These are phyloP conservation scores for Tachina lurida DNA, from an alignment of 2,888 invertebrate species.

Conservation along the genomic window DNA sequence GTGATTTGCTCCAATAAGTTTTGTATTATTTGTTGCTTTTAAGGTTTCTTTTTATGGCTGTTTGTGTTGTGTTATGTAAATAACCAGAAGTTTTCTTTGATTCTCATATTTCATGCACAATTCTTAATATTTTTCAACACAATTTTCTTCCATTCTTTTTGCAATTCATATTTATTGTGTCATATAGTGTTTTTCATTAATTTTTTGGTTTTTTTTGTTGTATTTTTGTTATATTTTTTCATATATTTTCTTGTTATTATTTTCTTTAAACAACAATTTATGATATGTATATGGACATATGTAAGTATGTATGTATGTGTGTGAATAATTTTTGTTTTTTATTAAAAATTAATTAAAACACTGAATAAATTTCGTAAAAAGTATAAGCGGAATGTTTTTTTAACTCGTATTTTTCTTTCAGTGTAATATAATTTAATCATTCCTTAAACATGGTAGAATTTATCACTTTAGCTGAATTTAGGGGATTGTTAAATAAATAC, in stretches of 20 bases:
- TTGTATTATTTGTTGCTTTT: slow-evolving; percentile 19
- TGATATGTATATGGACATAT: not conserved
- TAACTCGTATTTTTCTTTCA: no score
- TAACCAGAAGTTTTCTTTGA: slow-evolving; percentile 12
- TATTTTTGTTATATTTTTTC: not conserved
- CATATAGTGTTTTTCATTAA: slow-evolving; percentile 39
- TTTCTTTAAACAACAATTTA: not conserved
- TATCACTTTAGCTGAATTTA: no score
- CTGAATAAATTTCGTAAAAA: no score
- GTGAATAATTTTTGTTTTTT: slow-evolving; percentile 3
- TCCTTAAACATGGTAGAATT: no score
- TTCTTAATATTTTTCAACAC: not conserved
- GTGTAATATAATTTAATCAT: no score
- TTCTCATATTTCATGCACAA: slow-evolving; percentile 44
- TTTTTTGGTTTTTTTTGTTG: slow-evolving; percentile 23
- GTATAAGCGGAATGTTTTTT: no score
- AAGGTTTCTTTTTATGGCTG: slow-evolving; percentile 23
- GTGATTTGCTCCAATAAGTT: slow-evolving; percentile 60
- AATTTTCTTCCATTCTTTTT: slow-evolving; percentile 12
- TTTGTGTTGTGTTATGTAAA: not conserved
- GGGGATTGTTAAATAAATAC: no score
- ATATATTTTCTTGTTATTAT: slow-evolving; percentile 7
- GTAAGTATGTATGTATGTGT: not conserved
- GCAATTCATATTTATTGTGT: slow-evolving; percentile 40
- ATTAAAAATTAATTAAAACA: slow-evolving; percentile 2